These are phyloP conservation scores for Eupithecia inturbata DNA, from an alignment of 2,888 invertebrate species.

Conservation along the genomic window DNA sequence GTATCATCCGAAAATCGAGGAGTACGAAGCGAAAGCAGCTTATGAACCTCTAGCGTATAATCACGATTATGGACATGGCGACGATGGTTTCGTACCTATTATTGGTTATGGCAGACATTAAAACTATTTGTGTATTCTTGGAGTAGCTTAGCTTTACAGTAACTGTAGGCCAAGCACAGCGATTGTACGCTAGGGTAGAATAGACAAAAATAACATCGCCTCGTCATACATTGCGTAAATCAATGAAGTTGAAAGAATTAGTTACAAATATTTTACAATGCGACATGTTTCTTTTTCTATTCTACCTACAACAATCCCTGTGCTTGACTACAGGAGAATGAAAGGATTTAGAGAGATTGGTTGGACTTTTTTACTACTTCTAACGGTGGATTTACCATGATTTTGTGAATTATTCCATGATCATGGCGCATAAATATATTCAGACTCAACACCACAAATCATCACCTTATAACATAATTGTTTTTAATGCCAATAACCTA, in stretches of 20 bases:
- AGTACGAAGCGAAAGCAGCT: conserved; percentile 50
- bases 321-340: neutral
- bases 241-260: neutral
- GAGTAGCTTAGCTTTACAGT: neutral
- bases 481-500: neutral
- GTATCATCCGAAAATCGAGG: conserved; percentile 39
- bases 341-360: neutral
- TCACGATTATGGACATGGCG: conserved; percentile 62
- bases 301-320: neutral
- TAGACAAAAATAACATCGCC: neutral
- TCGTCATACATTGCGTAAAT: neutral
- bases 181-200: neutral
- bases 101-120: conserved; percentile 65
- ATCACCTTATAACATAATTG: neutral
- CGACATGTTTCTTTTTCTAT: neutral
- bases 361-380: neutral
- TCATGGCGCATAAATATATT: neutral
- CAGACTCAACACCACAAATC: neutral
- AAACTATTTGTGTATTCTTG: neutral
- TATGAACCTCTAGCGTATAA: conserved; percentile 57
- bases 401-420: neutral
- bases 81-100: conserved; percentile 69
- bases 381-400: neutral
- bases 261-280: neutral
- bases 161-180: neutral